phyloP scores from a whole-genome alignment of 2,797 vertebrate species.

The Tangara arthus region DNA sequence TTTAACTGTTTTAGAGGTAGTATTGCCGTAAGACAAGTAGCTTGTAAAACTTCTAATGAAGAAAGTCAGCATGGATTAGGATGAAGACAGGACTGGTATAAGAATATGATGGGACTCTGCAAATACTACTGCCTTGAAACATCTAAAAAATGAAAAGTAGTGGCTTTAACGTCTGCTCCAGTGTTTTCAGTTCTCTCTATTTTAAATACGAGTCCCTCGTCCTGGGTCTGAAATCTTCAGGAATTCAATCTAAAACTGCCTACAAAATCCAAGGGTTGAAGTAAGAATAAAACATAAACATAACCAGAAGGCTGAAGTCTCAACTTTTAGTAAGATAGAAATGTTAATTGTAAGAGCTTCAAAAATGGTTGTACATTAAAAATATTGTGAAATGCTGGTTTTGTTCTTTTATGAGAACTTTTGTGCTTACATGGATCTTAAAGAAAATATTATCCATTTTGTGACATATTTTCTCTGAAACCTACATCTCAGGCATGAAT shows the following conservation, averaged over 20 bases:
- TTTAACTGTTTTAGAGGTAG: background rate
- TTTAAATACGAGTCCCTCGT: background rate
- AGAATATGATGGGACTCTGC: background rate
- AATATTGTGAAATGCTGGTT: background rate
- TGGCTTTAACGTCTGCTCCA: background rate
- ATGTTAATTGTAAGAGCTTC: background rate
- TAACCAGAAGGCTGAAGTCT: background rate
- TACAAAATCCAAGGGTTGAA: background rate
- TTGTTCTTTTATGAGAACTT: background rate
- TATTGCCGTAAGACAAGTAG: background rate
- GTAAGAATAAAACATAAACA: background rate
- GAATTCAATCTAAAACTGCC: background rate
- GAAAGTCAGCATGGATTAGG: background rate
- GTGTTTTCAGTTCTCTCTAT: background rate
- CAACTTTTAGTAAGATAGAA: background rate
- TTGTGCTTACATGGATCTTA: accelerated
- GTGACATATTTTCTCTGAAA: background rate
- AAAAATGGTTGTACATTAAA: background rate
- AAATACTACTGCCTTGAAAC: background rate
- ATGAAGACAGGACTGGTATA: background rate
- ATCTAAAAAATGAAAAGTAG: background rate
- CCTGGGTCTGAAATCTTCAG: background rate
- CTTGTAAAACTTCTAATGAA: background rate
- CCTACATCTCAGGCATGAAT: background rate
- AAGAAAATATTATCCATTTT: background rate